Base-by-base conservation (phyloP, 2,113 vertebrate species). In the Struthidea cinerea region DNA sequence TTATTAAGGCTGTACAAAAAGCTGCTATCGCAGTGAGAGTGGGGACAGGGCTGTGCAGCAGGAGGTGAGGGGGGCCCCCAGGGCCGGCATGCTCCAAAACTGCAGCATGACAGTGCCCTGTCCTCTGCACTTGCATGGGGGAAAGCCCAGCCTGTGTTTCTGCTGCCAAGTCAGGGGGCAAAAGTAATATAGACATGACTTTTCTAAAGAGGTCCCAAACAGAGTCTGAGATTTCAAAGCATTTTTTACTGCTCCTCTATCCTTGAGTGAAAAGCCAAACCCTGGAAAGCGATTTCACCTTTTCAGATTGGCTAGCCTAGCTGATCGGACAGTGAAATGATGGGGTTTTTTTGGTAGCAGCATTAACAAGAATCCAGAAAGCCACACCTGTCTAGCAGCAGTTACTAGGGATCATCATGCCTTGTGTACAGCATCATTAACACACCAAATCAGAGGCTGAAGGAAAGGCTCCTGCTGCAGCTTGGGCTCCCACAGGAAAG, bases 11-110 rank as follows among this genome's bases (percentile, higher is more conserved):
- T 83, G 44, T 37, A 75, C 52, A 60, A 80, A 84, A 69, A 73
- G 11, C 41, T 53, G 49, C 24, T 65, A 15, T 42, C 0, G 0
- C 32, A 18, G 46, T 22, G 1, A 10, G 21, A 49, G 55, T 32
- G 67, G 37, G 24, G 49, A 68, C 24, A 73, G 32, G n/a, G 44
- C 44, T 56, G 63, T 26, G 57, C 3, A 8, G 44, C 1, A 2
- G 16, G 57, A 88, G 61, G 70, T 53, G 57, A 87, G n/a, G 63
- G 30, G n/a, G 27, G 16, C 3, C 15, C 33, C 35, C 17, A 63
- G 46, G 37, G 67, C 18, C 3, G 3, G 57, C 44, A 73, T 0
- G 0, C 1, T 6, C 32, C 6, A 1, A 84, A 87, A 63, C 4
- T 18, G 30, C 0, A 1, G 21, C 22, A 9, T 4, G 18, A 55